Conservation (phyloP, 2,797 vertebrate genomes). For the Gymnocypris eckloni region DNA sequence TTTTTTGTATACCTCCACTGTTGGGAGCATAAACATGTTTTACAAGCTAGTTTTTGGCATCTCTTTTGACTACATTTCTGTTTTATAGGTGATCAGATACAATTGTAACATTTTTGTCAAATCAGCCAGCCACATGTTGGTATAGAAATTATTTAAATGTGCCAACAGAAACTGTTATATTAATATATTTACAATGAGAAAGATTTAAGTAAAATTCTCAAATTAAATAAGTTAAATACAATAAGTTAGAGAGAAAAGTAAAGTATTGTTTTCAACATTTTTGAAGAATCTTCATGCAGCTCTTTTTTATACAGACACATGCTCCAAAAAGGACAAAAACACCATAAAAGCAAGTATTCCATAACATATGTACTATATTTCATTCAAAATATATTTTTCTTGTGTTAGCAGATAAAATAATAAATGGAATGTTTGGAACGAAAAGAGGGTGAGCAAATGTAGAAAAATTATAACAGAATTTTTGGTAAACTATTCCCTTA, state of each 20-base stretch:
- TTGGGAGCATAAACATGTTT: not conserved
- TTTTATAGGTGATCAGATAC: not conserved
- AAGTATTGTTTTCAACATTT: too few species aligned
- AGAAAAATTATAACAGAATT: not conserved
- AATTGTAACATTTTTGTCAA: not conserved
- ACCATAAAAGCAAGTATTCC: not conserved
- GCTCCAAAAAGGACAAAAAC: too few species aligned
- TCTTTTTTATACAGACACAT: not conserved
- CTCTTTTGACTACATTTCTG: not conserved
- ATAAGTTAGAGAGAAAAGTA: not conserved
- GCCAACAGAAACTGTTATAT: not conserved
- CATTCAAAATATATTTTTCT: not conserved
- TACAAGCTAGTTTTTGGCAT: not conserved
- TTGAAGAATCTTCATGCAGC: not conserved
- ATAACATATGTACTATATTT: not conserved
- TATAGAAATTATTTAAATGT: not conserved
- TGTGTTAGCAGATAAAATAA: not conserved
- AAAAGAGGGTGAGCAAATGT: conserved; percentile 1
- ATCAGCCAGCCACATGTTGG: not conserved
- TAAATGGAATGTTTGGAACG: not conserved
- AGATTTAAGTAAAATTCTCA: not conserved
- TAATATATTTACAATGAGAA: not conserved
- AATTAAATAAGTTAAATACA: not conserved
- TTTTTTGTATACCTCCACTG: not conserved
- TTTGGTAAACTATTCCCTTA: not conserved